Base-by-base conservation (phyloP, 2,888 invertebrate genomes). In the Thelaira solivaga region DNA sequence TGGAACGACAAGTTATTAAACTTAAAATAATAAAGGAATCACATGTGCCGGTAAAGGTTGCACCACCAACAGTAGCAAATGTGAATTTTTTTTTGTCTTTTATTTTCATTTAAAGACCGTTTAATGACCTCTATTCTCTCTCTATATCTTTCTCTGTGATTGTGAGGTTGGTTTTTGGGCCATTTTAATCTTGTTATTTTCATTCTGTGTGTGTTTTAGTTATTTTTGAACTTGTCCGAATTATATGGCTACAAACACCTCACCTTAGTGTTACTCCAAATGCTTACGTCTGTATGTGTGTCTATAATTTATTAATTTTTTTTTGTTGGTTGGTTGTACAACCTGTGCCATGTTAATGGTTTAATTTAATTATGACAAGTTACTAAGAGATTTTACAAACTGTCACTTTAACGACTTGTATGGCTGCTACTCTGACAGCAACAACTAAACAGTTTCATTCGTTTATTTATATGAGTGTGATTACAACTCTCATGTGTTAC, bases 321-420 rank as follows among this genome's bases (percentile, higher is more conserved):
- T 11, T 62, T 62, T 45, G 39, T 43, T 47, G 8, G 34, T 74
- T 49, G 34, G 26, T 55, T 18, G 36, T 51, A 53, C 78, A 78
- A 78, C 69, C 74, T 78, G 78, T 71, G 78, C n/a, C n/a, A 78
- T 78, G 78, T 78, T 78, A 78, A 74, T 78, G 78, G 65, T 74
- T 69, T 71, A 78, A 78, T 78, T 78, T 74, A 78, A 78, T 78
- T 74, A 74, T 69, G 65, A 78, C 78, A 78, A 78, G 78, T 78
- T 78, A 69, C 39, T 61, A 61, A 59, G 65, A 69, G 69, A 78
- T 74, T 74, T n/a, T 64, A 64, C 51, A 67, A 65, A 71, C 43
- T 71, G 64, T 59, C 59, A 59, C 69, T 57, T 55, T 13, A 36
- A 39, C 29, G n/a, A 64, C 53, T 57, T 68, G 51, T 77, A 73